These are phyloP conservation scores for Rhyzopertha dominica DNA, from an alignment of 1,140 invertebrate genomes.

Conservation along the genomic window DNA sequence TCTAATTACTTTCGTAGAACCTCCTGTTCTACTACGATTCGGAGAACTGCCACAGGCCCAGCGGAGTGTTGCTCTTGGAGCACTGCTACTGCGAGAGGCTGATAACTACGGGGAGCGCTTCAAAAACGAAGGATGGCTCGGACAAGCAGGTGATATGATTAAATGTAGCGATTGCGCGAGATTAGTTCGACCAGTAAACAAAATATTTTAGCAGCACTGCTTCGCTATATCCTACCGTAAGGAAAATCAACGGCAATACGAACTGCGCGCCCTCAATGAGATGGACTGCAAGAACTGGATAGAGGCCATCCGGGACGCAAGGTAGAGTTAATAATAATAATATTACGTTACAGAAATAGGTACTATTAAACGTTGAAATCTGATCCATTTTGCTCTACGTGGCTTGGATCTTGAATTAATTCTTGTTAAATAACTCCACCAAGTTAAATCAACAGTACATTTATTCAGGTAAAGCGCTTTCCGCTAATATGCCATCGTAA, in stretches of 20 bases:
- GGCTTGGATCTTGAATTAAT: no score
- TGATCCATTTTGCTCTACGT: no score
- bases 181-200: no score
- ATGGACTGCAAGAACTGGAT: conserved; percentile 87
- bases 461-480: no score
- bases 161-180: not conserved
- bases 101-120: conserved; percentile 48
- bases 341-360: conserved; percentile 1
- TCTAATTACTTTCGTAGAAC: conserved; percentile 57
- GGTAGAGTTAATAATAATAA: conserved; percentile 55
- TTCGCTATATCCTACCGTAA: conserved; percentile 84
- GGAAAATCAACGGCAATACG: conserved; percentile 84
- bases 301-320: conserved; percentile 80
- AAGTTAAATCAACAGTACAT: no score
- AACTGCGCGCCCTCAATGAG: conserved; percentile 77
- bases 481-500: no score
- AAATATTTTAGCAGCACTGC: no score
- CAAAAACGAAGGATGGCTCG: conserved; percentile 47
- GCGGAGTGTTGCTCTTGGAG: conserved; percentile 80
- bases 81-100: conserved; percentile 85
- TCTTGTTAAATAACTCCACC: no score
- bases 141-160: conserved; percentile 53
- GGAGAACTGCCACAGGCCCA: conserved; percentile 69
- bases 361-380: not conserved
- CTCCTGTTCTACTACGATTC: conserved; percentile 88